These are phyloP conservation scores for Mastacembelus armatus DNA, from an alignment of 2,797 vertebrate genomes.

Conservation along the genomic window DNA sequence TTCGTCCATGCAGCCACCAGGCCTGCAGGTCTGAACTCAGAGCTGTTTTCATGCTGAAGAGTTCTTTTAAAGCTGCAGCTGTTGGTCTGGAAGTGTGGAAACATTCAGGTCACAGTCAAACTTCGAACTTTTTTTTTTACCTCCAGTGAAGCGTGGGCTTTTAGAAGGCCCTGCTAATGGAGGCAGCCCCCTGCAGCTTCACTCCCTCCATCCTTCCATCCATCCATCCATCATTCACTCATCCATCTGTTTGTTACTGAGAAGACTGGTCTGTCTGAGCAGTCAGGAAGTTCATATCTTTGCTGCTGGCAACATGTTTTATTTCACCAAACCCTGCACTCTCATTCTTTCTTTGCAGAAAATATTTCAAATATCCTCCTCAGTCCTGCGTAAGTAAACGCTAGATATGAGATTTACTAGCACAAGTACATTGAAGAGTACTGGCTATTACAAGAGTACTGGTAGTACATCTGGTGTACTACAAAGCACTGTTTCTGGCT, in stretches of 20 bases:
- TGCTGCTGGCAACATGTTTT: neutral
- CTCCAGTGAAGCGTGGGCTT: constrained; percentile 45
- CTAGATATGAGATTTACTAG: neutral
- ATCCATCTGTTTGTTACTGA: neutral
- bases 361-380: constrained; percentile 3
- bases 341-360: neutral
- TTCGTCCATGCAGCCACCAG: neutral
- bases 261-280: neutral
- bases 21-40: constrained; percentile 7
- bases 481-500: neutral
- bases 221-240: too few relatives aligned
- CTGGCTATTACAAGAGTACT: too few relatives aligned
- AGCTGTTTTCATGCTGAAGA: neutral
- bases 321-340: neutral
- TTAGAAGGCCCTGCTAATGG: constrained; percentile 42
- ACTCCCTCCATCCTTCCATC: neutral
- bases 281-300: constrained; percentile 8
- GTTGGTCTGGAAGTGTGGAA: neutral
- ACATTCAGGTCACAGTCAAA: constrained; percentile 25
- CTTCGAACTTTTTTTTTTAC: constrained; percentile 6
- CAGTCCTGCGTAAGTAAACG: neutral
- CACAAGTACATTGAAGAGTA: neutral
- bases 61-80: neutral
- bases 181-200: constrained; percentile 26
- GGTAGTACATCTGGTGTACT: too few relatives aligned